Percentiles rank a stretch among this genome's conserved stretches.
Evolutionary conservation across 2,888 invertebrate genomes (phyloP).

Genomic region (Trichogramma evanescens): DNA sequence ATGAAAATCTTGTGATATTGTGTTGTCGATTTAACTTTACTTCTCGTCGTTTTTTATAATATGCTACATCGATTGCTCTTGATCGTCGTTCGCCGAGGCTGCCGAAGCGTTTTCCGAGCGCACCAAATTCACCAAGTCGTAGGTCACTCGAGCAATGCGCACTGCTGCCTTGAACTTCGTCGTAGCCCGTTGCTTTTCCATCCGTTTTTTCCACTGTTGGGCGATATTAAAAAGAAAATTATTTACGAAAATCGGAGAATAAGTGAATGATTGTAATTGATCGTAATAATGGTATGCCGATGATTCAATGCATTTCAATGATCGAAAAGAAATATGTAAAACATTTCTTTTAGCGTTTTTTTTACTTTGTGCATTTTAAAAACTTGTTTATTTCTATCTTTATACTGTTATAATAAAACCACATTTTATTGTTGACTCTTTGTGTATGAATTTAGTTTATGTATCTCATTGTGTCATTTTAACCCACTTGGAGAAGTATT

Average conservation of each 20-base stretch:
- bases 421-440: no score
- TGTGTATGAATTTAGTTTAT: no score
- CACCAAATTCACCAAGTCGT: slow-evolving; percentile 35
- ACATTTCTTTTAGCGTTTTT: neutral
- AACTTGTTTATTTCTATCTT: no score
- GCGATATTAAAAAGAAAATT: neutral
- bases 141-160: slow-evolving; percentile 51
- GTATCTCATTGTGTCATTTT: no score
- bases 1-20: neutral
- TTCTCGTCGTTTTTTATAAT: neutral
- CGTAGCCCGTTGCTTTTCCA: slow-evolving; percentile 59
- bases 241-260: neutral
- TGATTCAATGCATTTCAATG: no score
- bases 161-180: slow-evolving; percentile 64
- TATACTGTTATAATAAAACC: neutral
- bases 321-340: no score
- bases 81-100: neutral
- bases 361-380: no score
- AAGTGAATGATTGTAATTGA: no score
- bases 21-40: slow-evolving; percentile 5
- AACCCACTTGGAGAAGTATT: no score
- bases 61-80: neutral
- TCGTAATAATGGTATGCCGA: no score
- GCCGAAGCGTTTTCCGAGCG: slow-evolving; percentile 23
- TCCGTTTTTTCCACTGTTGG: slow-evolving; percentile 60